phyloP scores from a whole-genome alignment of 92 coral and sea anemone species.

The Zoanthus gigantus region DNA sequence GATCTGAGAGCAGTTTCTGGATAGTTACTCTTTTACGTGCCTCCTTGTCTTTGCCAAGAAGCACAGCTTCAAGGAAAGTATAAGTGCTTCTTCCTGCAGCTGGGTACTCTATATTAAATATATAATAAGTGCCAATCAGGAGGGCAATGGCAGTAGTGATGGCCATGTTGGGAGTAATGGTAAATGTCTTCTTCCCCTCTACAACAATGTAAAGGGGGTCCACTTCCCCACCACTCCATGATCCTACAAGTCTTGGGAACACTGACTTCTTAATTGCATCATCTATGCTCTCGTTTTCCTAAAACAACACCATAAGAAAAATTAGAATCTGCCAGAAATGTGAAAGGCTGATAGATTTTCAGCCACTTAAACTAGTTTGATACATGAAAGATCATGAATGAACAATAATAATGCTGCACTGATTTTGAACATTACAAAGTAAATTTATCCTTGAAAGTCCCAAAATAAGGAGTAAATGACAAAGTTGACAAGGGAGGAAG shows the following conservation, averaged over 20 bases:
- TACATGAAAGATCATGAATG: constrained; percentile 3
- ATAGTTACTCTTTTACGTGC: constrained; percentile 29
- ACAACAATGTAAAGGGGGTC: constrained; percentile 55
- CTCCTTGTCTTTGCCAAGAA: constrained; percentile 23
- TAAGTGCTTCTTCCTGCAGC: constrained; percentile 22
- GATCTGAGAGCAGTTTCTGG: constrained; percentile 26
- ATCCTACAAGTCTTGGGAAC: constrained; percentile 42
- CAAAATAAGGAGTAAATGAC: not conserved
- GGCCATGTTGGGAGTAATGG: constrained; percentile 7
- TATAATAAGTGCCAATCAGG: constrained; percentile 43
- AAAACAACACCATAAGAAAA: constrained; percentile 3
- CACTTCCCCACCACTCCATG: constrained; percentile 18
- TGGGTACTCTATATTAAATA: constrained; percentile 50
- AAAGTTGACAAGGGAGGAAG: constrained; percentile 7
- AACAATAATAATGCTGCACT: constrained; percentile 6
- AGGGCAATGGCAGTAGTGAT: constrained; percentile 20
- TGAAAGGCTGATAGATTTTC: not conserved
- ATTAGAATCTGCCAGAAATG: constrained; percentile 4
- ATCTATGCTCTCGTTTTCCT: constrained; percentile 57
- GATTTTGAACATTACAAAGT: constrained; percentile 2
- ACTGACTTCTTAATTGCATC: constrained; percentile 40
- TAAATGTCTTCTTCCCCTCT: constrained; percentile 39
- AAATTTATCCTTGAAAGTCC: not conserved
- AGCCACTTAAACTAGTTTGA: not conserved
- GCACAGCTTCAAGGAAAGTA: constrained; percentile 30